Percentiles rank a stretch among this genome's conserved stretches.
These are phyloP conservation scores for Oryzias javanicus DNA, from an alignment of 2,113 vertebrate genomes.

Conservation along the genomic window DNA sequence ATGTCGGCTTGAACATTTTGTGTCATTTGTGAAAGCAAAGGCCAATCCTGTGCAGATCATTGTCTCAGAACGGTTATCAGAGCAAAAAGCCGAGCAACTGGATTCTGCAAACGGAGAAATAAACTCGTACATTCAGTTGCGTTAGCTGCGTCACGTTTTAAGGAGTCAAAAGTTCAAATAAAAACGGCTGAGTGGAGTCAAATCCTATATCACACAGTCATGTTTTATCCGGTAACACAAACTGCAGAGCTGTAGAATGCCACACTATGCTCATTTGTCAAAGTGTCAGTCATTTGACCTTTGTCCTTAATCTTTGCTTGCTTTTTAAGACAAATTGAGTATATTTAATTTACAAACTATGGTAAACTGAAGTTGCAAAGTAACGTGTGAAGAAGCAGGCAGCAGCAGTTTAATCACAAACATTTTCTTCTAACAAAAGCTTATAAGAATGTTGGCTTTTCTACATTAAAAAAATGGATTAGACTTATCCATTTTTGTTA, in stretches of 20 bases:
- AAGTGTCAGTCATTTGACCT: too few relatives aligned
- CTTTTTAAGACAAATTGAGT: too few relatives aligned
- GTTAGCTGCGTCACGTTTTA: slow-evolving; percentile 25
- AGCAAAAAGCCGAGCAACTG: not conserved
- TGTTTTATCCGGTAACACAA: not conserved
- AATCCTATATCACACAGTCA: not conserved
- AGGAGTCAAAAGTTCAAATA: slow-evolving; percentile 29
- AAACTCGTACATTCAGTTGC: slow-evolving; percentile 35
- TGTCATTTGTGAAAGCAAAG: not conserved
- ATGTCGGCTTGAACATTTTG: too few relatives aligned
- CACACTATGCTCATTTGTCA: not conserved
- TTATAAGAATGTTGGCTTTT: not conserved
- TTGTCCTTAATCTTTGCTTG: too few relatives aligned
- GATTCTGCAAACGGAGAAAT: slow-evolving; percentile 4
- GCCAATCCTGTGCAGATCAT: slow-evolving; percentile 55
- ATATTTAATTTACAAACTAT: too few relatives aligned
- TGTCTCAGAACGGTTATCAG: slow-evolving; percentile 45
- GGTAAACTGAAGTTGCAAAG: too few relatives aligned
- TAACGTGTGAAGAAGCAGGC: too few relatives aligned
- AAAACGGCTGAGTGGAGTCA: not conserved
- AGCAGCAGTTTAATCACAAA: too few relatives aligned
- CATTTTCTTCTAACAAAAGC: not conserved
- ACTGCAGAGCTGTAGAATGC: not conserved
- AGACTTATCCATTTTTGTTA: not conserved
- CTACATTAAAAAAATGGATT: not conserved